Base-by-base conservation (phyloP, 2,797 vertebrate genomes). In the Malurus leucopterus region DNA sequence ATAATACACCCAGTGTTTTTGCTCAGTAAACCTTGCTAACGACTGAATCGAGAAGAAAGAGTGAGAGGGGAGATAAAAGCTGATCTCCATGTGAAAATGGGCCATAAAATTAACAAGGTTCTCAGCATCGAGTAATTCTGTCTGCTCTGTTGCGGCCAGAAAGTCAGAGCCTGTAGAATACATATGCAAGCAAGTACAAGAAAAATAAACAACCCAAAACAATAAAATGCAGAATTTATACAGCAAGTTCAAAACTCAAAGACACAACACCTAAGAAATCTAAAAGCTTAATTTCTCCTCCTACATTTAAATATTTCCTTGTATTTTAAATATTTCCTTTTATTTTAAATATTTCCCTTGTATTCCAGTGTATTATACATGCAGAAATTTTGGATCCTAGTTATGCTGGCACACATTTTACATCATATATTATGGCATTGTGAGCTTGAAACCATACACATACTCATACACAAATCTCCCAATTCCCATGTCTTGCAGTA, bases 1-100 rank as follows among this genome's bases (percentile, higher is more conserved):
- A 97, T 97, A 97, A 97, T 96, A 95, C 95, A n/a, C 16, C 89
- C 96, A 96, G 95, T 97, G 96, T 97, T 93, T 96, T 95, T 96
- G 96, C 95, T 96, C 92, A 93, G 91, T 84, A 96, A 95, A 96
- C 96, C 95, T 75, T 95, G 83, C 94, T 90, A 61, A 94, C 90
- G 95, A 92, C n/a, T 88, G 83, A 90, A 92, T 88, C 87, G 95
- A 90, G 93, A 92, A 94, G 80, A 90, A 93, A 94, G 80, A 62
- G 19, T 24, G 76, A 87, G 58, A 85, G 36, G 57, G 67, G 84
- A 90, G 93, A 95, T 94, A 95, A 91, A 93, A 95, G 92, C 89
- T 44, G 86, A 93, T 90, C 95, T 94, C 94, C 92, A 88, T 91
- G 89, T 91, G 90, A 95, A 95, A 96, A 79, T 30, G 11, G 89